Percentiles rank a stretch among this genome's conserved stretches.
Evolutionary conservation across 1,140 invertebrate species (phyloP).

Genomic region (Apolygus lucorum): DNA sequence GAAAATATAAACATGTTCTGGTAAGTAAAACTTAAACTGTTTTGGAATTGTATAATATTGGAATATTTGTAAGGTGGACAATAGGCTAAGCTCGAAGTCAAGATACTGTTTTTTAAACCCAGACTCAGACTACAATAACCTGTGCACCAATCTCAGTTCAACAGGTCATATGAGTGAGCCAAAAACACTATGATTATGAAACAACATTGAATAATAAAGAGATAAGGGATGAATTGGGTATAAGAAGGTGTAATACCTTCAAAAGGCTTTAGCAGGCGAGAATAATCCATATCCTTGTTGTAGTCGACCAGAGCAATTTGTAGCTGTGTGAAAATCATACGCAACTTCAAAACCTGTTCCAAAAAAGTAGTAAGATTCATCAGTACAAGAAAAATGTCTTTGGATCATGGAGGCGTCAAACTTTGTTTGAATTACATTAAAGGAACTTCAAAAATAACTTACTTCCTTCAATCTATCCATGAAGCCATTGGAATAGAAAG

Average conservation of each 20-base stretch:
- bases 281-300: not conserved
- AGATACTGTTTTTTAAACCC: too few species aligned
- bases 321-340: not conserved
- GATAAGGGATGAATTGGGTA: too few species aligned
- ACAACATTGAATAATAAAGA: too few species aligned
- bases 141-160: not conserved
- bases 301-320: not conserved
- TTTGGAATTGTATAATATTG: not conserved
- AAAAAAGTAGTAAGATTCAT: too few species aligned
- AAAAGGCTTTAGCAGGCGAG: not conserved
- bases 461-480: not conserved
- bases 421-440: too few species aligned
- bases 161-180: not conserved
- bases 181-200: not conserved
- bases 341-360: not conserved
- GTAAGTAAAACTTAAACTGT: not conserved
- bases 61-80: not conserved
- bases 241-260: too few species aligned
- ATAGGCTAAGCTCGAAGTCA: not conserved
- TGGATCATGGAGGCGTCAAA: too few species aligned
- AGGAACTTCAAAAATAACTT: not conserved
- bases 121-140: too few species aligned
- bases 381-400: too few species aligned
- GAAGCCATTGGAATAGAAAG: not conserved
- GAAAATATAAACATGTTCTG: constrained; percentile 26